Conservation (phyloP, 1,140 invertebrate species). For the Rhizoglyphus robini region DNA sequence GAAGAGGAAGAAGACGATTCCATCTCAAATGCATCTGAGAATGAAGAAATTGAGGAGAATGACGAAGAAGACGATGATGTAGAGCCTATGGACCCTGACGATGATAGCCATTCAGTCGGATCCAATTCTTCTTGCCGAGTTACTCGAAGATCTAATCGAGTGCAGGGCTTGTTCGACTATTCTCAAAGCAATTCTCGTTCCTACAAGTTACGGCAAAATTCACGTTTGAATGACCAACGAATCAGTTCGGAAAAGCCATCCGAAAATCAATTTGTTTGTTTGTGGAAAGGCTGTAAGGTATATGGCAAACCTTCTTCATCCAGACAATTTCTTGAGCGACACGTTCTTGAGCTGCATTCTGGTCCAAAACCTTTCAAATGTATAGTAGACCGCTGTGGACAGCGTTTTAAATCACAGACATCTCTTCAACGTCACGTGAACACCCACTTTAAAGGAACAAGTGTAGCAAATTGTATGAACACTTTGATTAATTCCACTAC, state of each 20-base stretch:
- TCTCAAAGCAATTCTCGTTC: neutral
- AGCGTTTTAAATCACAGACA: slow-evolving; percentile 76
- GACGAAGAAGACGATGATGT: slow-evolving; percentile 2
- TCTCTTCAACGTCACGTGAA: slow-evolving; percentile 82
- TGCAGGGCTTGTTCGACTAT: neutral
- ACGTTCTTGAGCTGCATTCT: slow-evolving; percentile 77
- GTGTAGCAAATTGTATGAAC: slow-evolving; percentile 26
- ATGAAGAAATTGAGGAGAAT: neutral
- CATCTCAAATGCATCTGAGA: neutral
- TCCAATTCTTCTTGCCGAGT: neutral
- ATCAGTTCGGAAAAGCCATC: neutral
- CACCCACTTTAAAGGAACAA: slow-evolving; percentile 63
- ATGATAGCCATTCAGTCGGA: neutral
- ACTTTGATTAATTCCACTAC: too few relatives aligned
- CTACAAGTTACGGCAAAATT: neutral
- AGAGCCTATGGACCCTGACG: neutral
- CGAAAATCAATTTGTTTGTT: slow-evolving; percentile 45
- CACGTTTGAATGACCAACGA: neutral
- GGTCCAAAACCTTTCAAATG: slow-evolving; percentile 82
- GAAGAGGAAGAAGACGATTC: neutral
- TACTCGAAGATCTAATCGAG: neutral
- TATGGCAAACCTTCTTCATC: slow-evolving; percentile 78
- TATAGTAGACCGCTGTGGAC: slow-evolving; percentile 80
- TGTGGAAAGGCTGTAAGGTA: slow-evolving; percentile 89
- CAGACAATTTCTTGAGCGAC: slow-evolving; percentile 76